Conservation (phyloP, 2,888 invertebrate genomes). For the Tridacna gigas region DNA sequence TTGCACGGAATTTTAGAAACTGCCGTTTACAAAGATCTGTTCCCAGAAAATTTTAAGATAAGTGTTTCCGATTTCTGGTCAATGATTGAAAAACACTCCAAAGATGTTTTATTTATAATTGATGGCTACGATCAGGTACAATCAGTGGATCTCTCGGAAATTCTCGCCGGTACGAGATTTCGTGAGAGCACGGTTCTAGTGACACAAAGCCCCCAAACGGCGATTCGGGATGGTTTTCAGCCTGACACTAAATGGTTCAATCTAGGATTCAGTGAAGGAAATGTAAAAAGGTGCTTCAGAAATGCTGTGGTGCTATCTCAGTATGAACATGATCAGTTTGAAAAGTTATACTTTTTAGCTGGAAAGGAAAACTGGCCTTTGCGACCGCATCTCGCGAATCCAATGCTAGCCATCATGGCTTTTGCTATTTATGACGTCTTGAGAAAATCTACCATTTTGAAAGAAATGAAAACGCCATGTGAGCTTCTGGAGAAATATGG, state of each 20-base stretch:
- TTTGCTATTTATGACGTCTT: slow-evolving; percentile 66
- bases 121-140: slow-evolving; percentile 75
- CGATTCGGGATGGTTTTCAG: slow-evolving; percentile 50
- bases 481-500: slow-evolving; percentile 71
- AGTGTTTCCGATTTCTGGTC: slow-evolving; percentile 73
- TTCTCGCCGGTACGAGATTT: slow-evolving; percentile 69
- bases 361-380: slow-evolving; percentile 61
- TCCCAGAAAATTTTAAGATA: slow-evolving; percentile 72
- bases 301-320: slow-evolving; percentile 67
- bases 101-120: slow-evolving; percentile 74
- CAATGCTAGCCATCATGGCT: slow-evolving; percentile 65
- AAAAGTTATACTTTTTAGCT: slow-evolving; percentile 64
- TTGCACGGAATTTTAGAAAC: slow-evolving; percentile 61
- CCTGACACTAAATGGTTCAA: slow-evolving; percentile 71
- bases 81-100: slow-evolving; percentile 71
- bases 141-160: slow-evolving; percentile 57
- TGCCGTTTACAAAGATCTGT: slow-evolving; percentile 70
- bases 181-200: slow-evolving; percentile 71
- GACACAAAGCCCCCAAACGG: slow-evolving; percentile 67
- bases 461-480: slow-evolving; percentile 67
- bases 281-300: slow-evolving; percentile 67
- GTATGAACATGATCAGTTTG: slow-evolving; percentile 68
- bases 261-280: slow-evolving; percentile 65
- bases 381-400: slow-evolving; percentile 58
- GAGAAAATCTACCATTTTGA: slow-evolving; percentile 56